A percentile compares a stretch with the other conserved stretches of the same genome.
Conservation (phyloP, 2,113 vertebrate species). For the Columba janthina region DNA sequence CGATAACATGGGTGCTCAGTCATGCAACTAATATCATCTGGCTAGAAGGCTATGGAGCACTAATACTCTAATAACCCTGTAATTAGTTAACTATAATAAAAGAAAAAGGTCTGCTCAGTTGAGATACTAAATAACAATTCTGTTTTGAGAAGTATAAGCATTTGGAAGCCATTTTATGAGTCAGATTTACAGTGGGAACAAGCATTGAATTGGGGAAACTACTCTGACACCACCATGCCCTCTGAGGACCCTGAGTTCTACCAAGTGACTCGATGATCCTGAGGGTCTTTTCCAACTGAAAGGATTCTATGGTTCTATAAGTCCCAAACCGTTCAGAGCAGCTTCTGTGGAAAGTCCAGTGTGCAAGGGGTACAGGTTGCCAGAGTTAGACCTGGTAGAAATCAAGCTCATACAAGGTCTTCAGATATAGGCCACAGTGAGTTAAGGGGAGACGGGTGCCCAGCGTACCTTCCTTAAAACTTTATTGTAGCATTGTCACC, state of each 20-base stretch:
- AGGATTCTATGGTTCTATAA: no score
- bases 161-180: neutral
- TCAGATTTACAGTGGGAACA: neutral
- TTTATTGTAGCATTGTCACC: neutral
- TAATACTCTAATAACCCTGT: neutral
- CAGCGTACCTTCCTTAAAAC: neutral
- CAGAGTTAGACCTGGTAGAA: neutral
- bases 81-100: neutral
- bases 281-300: no score
- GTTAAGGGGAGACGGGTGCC: fast-evolving
- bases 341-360: neutral
- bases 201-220: neutral
- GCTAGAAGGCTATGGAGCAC: neutral
- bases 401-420: neutral
- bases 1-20: neutral
- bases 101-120: neutral
- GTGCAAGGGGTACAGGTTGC: neutral
- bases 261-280: neutral
- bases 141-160: neutral
- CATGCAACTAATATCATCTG: neutral
- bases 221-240: neutral
- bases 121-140: neutral
- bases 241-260: neutral
- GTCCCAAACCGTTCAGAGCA: neutral
- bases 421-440: neutral